Conservation (phyloP, 2,113 vertebrate genomes). For the Sitta europaea region DNA sequence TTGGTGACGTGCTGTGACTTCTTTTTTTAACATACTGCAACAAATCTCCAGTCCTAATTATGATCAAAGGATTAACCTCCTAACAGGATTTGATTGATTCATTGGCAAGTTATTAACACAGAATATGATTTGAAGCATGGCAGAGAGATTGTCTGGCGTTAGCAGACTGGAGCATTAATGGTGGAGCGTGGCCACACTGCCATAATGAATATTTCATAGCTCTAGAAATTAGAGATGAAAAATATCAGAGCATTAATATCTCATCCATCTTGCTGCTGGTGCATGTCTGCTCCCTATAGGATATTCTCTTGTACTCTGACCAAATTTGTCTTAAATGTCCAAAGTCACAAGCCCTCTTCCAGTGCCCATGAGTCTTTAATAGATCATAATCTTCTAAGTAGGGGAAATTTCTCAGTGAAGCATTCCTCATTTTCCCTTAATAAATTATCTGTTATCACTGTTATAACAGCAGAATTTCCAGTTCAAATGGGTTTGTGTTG, state of each 20-base stretch:
- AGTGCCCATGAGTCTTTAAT: neutral
- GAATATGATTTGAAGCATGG: neutral
- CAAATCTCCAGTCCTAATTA: slow-evolving; percentile 7
- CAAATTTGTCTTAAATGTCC: neutral
- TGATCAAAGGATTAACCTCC: slow-evolving; percentile 2
- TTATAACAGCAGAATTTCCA: neutral
- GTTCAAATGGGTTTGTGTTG: neutral
- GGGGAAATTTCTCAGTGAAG: neutral
- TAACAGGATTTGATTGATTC: slow-evolving; percentile 26
- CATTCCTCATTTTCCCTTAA: neutral
- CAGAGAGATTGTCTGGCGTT: neutral
- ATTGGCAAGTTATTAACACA: slow-evolving; percentile 42
- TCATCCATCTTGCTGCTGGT: slow-evolving; percentile 12
- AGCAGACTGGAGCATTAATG: neutral
- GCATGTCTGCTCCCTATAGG: neutral
- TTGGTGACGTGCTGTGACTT: neutral
- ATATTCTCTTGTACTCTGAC: neutral
- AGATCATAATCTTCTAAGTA: neutral
- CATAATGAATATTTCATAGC: slow-evolving; percentile 42
- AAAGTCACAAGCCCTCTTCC: neutral
- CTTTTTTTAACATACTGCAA: neutral
- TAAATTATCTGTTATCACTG: neutral
- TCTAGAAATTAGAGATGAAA: slow-evolving; percentile 16
- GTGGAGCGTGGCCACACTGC: neutral
- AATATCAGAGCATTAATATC: slow-evolving; percentile 9